Evolutionary conservation across 2,888 invertebrate species (phyloP).

Genomic region (Orchestes rusci): DNA sequence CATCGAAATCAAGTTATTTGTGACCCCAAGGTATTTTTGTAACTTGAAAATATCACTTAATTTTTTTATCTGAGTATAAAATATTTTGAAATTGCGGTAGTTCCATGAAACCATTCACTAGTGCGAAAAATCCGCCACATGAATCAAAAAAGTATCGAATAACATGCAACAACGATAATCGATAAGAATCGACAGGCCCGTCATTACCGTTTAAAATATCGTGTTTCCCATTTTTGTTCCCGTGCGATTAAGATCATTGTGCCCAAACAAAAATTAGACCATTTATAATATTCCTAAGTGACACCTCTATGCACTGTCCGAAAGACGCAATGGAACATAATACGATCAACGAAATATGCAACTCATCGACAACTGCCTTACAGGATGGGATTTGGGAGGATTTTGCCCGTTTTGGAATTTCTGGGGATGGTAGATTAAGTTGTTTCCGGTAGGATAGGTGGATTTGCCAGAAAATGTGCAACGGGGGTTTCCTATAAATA

Average conservation of each 20-base stretch:
- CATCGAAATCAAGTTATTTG: no score
- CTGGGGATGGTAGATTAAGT: no score
- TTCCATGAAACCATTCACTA: no score
- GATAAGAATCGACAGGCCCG: slow-evolving; percentile 24
- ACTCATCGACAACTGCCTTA: slow-evolving; percentile 40
- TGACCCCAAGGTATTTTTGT: no score
- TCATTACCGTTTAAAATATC: slow-evolving; percentile 34
- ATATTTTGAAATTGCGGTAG: no score
- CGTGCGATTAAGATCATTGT: slow-evolving; percentile 34
- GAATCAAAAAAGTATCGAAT: slow-evolving; percentile 23
- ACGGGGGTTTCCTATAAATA: no score
- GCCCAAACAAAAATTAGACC: slow-evolving; percentile 37
- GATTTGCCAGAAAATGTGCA: no score
- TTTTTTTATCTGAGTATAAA: no score
- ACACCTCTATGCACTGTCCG: slow-evolving; percentile 42
- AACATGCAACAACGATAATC: slow-evolving; percentile 19
- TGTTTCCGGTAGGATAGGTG: no score
- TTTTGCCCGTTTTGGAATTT: no score
- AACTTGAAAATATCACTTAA: no score
- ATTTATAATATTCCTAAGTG: slow-evolving; percentile 44
- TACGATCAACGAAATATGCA: slow-evolving; percentile 37
- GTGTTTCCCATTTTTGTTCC: slow-evolving; percentile 30
- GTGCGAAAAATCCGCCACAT: neutral
- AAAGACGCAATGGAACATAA: slow-evolving; percentile 36
- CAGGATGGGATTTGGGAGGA: slow-evolving; percentile 32